Conservation (phyloP, 2,888 invertebrate genomes). For the Drosophila neutralis region DNA sequence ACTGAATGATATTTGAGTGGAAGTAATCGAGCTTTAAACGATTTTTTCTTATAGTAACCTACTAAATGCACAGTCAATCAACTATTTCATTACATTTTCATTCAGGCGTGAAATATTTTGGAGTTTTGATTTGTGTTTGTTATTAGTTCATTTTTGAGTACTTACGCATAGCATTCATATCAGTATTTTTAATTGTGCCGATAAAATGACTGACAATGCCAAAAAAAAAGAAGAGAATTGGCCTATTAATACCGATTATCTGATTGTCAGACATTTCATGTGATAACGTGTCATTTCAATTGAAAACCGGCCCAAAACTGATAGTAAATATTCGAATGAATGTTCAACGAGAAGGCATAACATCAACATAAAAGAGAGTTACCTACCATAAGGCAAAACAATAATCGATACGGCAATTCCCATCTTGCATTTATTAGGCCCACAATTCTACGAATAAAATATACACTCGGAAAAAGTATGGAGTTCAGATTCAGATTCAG, state of each 20-base stretch:
- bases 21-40: not conserved
- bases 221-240: not conserved
- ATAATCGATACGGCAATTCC: not conserved
- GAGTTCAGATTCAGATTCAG: not conserved
- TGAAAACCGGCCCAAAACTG: conserved; percentile 17
- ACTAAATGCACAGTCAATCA: not conserved
- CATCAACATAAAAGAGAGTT: too few relatives aligned
- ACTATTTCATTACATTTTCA: conserved; percentile 19
- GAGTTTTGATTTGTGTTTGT: not conserved
- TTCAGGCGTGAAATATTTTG: conserved; percentile 4
- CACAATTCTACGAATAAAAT: not conserved
- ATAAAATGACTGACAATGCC: conserved; percentile 13
- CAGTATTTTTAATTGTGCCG: conserved; percentile 21
- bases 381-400: not conserved
- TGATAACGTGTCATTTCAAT: conserved; percentile 48
- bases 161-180: conserved; percentile 29
- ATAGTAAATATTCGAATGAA: conserved; percentile 16
- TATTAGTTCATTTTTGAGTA: not conserved
- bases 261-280: conserved; percentile 12
- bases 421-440: not conserved
- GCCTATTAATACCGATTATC: conserved; percentile 15
- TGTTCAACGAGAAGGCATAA: not conserved
- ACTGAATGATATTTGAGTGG: not conserved
- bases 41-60: not conserved
- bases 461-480: not conserved